Base-by-base conservation (phyloP, 2,797 vertebrate genomes). In the Arctocebus calabarensis region DNA sequence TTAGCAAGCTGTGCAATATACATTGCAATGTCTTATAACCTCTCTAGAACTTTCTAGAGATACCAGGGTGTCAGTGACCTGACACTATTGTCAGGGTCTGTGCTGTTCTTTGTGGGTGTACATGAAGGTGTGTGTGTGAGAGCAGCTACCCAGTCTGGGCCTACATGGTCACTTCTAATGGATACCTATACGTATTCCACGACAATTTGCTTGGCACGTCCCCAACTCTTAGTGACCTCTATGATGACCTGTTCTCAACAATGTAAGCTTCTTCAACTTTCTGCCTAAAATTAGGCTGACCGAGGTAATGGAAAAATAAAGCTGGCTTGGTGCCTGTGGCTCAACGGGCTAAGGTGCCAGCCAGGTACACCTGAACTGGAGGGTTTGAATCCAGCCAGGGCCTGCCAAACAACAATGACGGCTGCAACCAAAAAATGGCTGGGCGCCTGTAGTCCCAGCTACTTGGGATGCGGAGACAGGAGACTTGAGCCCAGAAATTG, bases 1-100 rank as follows among this genome's bases (percentile, higher is more conserved):
- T n/a, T 96, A 97, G 96, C 37, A 97, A 96, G 68, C 82, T 96
- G 93, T 61, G 57, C 79, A 95, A 91, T 55, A 79, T 22, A 70
- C 27, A 77, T 5, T 7, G 32, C 7, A 37, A 25, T 9, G 17
- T 79, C 74, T 37, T 62, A 25, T 2, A 78, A 64, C n/a, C 12
- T 93, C 66, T 91, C 79, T 7, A 52, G 73, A 93, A 14, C n/a
- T 10, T 61, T 74, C 48, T 19, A n/a, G 45, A 55, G n/a, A 90
- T 12, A 2, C 17, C 5, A 66, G 37, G 34, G 34, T 45, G 14
- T 20, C 59, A 23, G n/a, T 11, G 12, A 45, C 19, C 55, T 40
- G 32, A 74, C 7, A 3, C 59, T 3, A 17, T 48, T 13, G 29
- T 48, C 59, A 75, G 20, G 48, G 45, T 45, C 74, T 59, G 9